phyloP scores from a whole-genome alignment of 2,113 vertebrate species.

The Cinclus cinclus region DNA sequence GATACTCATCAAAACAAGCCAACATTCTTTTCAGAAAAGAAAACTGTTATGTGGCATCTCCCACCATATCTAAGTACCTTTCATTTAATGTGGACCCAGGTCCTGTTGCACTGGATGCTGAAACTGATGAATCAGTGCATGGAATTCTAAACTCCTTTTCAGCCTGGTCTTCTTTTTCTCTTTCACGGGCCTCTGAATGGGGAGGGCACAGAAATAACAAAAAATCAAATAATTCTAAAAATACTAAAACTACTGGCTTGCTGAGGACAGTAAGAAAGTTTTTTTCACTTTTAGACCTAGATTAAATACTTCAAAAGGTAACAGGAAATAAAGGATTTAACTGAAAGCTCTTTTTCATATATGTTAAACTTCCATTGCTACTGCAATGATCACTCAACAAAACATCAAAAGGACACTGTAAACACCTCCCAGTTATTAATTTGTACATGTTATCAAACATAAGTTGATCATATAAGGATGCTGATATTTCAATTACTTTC shows the following conservation, averaged over 20 bases:
- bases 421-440: background rate
- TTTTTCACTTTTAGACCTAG: background rate
- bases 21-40: background rate
- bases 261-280: background rate
- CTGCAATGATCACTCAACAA: background rate
- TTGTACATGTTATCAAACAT: background rate
- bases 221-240: background rate
- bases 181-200: slow-evolving; percentile 77
- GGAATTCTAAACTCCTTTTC: slow-evolving; percentile 59
- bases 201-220: background rate
- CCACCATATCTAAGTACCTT: slow-evolving; percentile 57
- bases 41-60: background rate
- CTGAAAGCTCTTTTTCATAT: background rate
- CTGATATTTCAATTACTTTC: background rate
- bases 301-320: background rate
- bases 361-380: background rate
- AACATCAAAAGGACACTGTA: background rate
- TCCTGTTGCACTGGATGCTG: slow-evolving; percentile 33
- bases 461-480: background rate
- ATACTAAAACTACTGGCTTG: background rate
- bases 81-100: background rate
- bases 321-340: background rate
- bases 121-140: slow-evolving; percentile 13
- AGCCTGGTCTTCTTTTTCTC: slow-evolving; percentile 67
- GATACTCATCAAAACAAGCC: background rate